phyloP scores from a whole-genome alignment of 2,113 vertebrate species.

The Dipodomys merriami region DNA sequence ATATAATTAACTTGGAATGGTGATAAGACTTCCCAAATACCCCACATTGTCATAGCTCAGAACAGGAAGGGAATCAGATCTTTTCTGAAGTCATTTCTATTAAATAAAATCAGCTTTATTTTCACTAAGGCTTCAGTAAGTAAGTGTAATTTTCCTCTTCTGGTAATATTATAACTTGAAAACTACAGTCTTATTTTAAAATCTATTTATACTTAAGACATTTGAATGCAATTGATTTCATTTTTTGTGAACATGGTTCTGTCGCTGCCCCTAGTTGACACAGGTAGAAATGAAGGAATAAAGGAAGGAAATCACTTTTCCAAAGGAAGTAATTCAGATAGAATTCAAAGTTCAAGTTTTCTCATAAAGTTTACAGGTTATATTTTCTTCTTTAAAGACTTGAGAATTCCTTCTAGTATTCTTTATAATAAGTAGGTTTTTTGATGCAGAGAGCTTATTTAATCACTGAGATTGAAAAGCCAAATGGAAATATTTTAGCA shows the following conservation, averaged over 20 bases:
- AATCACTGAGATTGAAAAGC: conserved; percentile 56
- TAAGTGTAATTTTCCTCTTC: neutral
- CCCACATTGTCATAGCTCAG: neutral
- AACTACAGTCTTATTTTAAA: neutral
- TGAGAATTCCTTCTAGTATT: neutral
- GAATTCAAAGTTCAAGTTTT: neutral
- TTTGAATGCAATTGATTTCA: neutral
- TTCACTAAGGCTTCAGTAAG: neutral
- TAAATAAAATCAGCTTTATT: neutral
- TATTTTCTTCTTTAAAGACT: neutral
- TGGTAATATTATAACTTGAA: neutral
- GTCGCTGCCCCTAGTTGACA: neutral
- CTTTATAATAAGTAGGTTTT: neutral
- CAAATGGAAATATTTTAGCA: conserved; percentile 63
- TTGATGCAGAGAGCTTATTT: conserved; percentile 9
- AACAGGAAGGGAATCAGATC: neutral
- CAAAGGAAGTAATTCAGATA: neutral
- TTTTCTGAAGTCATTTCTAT: neutral
- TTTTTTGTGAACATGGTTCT: neutral
- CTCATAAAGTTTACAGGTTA: neutral
- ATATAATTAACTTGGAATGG: neutral
- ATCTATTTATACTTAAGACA: neutral
- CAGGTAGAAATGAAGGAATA: neutral
- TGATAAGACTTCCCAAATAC: neutral
- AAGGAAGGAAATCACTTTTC: neutral